Conservation (phyloP, 2,113 vertebrate species). For the Parus major region DNA sequence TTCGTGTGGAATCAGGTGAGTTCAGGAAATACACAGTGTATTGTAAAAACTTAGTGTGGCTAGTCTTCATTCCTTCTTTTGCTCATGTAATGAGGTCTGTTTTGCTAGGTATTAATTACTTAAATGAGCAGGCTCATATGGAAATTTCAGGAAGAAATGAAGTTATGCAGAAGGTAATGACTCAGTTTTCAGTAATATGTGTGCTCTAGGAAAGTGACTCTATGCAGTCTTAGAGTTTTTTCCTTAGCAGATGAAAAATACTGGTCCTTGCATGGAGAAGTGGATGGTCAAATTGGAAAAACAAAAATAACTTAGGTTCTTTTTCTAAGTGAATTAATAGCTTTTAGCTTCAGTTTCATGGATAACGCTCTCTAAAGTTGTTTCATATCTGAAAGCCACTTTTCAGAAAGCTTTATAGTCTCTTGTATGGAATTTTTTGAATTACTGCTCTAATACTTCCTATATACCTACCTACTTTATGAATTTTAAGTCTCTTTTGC, state of each 20-base stretch:
- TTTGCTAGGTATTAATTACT: not conserved
- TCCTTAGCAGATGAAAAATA: not conserved
- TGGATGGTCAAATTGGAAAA: not conserved
- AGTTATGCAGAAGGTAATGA: not conserved
- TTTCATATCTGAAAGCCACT: not conserved
- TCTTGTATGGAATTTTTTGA: not conserved
- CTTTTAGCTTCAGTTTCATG: not conserved
- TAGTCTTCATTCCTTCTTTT: not conserved
- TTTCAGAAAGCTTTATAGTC: not conserved
- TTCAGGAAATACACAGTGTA: not conserved
- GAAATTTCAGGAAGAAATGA: not conserved
- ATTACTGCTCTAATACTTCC: not conserved
- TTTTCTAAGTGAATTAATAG: not conserved
- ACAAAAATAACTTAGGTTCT: not conserved
- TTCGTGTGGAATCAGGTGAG: slow-evolving; percentile 74
- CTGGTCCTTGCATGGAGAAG: not conserved
- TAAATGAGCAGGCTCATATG: not conserved
- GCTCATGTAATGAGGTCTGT: not conserved
- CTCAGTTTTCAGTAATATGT: not conserved
- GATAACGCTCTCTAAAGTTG: not conserved
- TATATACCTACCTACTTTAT: not conserved
- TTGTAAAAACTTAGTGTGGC: not conserved
- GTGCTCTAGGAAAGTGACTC: not conserved
- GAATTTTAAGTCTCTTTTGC: not conserved
- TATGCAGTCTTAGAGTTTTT: not conserved